phyloP scores from a whole-genome alignment of 2,888 invertebrate genomes.

The Salticus scenicus region DNA sequence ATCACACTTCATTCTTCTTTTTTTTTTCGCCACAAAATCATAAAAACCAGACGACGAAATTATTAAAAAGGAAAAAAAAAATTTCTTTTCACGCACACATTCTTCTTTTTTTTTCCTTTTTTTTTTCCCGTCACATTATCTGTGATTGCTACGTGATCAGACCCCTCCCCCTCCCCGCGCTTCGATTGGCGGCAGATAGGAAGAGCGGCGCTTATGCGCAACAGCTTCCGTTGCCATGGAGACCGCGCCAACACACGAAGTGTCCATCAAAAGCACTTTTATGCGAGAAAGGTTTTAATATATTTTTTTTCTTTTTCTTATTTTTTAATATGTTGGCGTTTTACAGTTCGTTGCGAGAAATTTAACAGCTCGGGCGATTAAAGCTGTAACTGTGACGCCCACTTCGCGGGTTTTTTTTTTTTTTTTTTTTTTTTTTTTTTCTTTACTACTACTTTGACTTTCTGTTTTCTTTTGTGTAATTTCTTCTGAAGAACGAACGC shows the following conservation, averaged over 20 bases:
- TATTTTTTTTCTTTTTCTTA: constrained; percentile 31
- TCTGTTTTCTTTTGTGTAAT: too few relatives aligned
- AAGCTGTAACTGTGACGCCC: constrained; percentile 18
- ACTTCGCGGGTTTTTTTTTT: not conserved
- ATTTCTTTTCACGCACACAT: not conserved
- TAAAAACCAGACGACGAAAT: not conserved
- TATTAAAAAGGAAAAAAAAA: not conserved
- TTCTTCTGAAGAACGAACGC: too few relatives aligned
- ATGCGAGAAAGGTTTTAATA: constrained; percentile 22
- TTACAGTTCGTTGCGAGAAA: constrained; percentile 52
- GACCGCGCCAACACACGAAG: constrained; percentile 54
- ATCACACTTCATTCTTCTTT: too few relatives aligned
- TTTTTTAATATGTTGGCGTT: constrained; percentile 3
- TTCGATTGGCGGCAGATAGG: constrained; percentile 62
- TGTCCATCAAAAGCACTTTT: constrained; percentile 51
- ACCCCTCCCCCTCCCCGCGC: constrained; percentile 45
- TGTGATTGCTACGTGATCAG: constrained; percentile 53
- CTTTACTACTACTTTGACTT: too few relatives aligned
- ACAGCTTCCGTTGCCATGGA: constrained; percentile 65
- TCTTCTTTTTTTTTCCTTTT: not conserved
- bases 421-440: not conserved
- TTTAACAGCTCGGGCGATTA: constrained; percentile 59
- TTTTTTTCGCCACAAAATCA: too few relatives aligned
- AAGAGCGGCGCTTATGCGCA: constrained; percentile 60
- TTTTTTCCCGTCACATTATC: constrained; percentile 23